A percentile compares a stretch with the other conserved stretches of the same genome.
These are phyloP conservation scores for Crotalus tigris DNA, from an alignment of 2,113 vertebrate genomes.

Conservation along the genomic window DNA sequence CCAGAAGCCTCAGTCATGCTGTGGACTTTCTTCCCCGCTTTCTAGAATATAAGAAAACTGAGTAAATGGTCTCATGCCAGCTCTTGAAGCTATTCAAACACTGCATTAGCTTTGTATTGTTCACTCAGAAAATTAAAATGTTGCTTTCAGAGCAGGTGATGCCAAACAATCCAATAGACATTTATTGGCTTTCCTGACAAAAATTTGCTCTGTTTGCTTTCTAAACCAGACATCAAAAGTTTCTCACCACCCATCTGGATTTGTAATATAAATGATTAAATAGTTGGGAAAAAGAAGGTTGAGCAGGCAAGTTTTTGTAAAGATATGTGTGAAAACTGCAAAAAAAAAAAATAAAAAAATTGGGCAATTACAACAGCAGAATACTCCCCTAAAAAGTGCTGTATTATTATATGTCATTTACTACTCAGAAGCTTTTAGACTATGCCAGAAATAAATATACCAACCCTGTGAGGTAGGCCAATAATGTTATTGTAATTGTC, in stretches of 20 bases:
- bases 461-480: neutral
- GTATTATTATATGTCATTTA: neutral
- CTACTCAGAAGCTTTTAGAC: neutral
- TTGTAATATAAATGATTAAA: neutral
- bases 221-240: neutral
- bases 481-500: neutral
- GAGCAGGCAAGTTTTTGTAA: neutral
- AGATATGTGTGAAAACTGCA: neutral
- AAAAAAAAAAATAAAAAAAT: neutral
- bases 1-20: neutral
- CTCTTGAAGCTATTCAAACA: neutral
- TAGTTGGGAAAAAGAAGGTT: neutral
- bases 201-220: constrained; percentile 15
- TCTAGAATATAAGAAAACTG: neutral
- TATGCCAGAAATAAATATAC: neutral
- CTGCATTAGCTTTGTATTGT: neutral
- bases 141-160: constrained; percentile 10
- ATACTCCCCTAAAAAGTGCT: neutral
- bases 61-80: neutral
- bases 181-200: constrained; percentile 19
- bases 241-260: neutral
- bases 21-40: neutral
- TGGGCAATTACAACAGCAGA: neutral
- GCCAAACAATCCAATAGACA: constrained; percentile 6
- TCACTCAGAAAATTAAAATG: constrained; percentile 17